Percentiles rank a stretch among this genome's conserved stretches.
Evolutionary conservation across 2,888 invertebrate genomes (phyloP).

Genomic region (Cryptocephalus moraei): DNA sequence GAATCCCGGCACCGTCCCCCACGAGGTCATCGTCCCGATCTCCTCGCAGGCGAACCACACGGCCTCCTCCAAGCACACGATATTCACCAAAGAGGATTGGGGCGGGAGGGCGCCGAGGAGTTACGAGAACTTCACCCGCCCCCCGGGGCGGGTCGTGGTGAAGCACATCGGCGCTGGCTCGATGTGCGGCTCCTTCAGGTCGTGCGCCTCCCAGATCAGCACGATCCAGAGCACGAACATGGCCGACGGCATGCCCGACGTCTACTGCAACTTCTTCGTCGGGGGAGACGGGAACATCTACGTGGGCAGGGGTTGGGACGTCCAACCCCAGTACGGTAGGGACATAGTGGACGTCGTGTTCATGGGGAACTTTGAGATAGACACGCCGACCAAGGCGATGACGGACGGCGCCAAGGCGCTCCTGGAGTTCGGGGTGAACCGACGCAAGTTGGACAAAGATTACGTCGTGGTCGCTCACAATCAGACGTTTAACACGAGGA

Average conservation of each 20-base stretch:
- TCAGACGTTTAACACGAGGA: conserved; percentile 38
- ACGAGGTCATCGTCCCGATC: too few species aligned
- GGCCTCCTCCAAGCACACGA: not conserved
- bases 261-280: conserved; percentile 39
- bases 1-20: too few species aligned
- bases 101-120: conserved; percentile 44
- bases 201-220: conserved; percentile 42
- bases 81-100: conserved; percentile 38
- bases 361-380: conserved; percentile 14
- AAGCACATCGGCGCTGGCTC: conserved; percentile 41
- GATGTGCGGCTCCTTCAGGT: conserved; percentile 35
- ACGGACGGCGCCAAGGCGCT: conserved; percentile 37
- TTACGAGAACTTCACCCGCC: not conserved
- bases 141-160: conserved; percentile 32
- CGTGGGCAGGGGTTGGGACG: conserved; percentile 44
- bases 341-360: conserved; percentile 15
- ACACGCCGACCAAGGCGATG: conserved; percentile 31
- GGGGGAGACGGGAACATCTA: conserved; percentile 73
- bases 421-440: conserved; percentile 36
- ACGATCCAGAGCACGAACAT: conserved; percentile 36
- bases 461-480: conserved; percentile 44
- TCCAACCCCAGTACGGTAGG: conserved; percentile 23
- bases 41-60: too few species aligned
- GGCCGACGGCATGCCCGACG: conserved; percentile 32
- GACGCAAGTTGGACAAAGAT: conserved; percentile 33